phyloP scores from a whole-genome alignment of 2,888 invertebrate species.

The Sphaeridia pumilis region DNA sequence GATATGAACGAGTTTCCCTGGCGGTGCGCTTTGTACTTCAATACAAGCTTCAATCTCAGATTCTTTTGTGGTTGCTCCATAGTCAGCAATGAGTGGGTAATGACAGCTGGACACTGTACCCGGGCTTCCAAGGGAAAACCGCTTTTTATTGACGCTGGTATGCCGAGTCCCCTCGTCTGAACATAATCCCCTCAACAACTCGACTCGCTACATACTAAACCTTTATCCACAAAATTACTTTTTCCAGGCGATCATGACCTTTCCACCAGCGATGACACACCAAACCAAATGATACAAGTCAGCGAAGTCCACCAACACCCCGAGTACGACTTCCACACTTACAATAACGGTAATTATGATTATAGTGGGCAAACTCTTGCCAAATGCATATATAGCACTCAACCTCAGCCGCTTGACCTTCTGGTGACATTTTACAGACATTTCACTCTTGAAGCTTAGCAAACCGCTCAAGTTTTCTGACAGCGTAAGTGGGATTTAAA shows the following conservation, averaged over 20 bases:
- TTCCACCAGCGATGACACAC: background rate
- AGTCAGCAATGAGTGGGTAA: constrained; percentile 21
- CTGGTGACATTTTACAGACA: background rate
- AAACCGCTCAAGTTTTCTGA: background rate
- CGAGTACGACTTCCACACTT: background rate
- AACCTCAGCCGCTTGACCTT: too few species aligned
- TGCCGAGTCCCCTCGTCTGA: too few species aligned
- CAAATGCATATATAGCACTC: too few species aligned
- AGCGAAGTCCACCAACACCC: background rate
- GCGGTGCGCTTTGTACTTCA: constrained; percentile 12
- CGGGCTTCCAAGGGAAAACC: constrained; percentile 12
- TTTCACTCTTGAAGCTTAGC: background rate
- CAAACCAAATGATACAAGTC: background rate
- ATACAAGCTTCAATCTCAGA: background rate
- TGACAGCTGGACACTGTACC: constrained; percentile 29
- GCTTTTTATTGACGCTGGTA: background rate
- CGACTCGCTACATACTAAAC: too few species aligned
- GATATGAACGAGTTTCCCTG: constrained; percentile 23
- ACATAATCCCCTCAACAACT: too few species aligned
- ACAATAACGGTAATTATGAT: constrained; percentile 1
- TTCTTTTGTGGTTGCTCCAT: constrained; percentile 18
- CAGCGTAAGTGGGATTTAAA: background rate
- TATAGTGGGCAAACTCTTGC: too few species aligned
- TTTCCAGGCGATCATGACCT: background rate
- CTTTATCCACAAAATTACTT: too few species aligned